Evolutionary conservation across 1,140 invertebrate species (phyloP), one percentile per base, ranked within the genome.

Genomic region (Panagrolaimus sp.): DNA sequence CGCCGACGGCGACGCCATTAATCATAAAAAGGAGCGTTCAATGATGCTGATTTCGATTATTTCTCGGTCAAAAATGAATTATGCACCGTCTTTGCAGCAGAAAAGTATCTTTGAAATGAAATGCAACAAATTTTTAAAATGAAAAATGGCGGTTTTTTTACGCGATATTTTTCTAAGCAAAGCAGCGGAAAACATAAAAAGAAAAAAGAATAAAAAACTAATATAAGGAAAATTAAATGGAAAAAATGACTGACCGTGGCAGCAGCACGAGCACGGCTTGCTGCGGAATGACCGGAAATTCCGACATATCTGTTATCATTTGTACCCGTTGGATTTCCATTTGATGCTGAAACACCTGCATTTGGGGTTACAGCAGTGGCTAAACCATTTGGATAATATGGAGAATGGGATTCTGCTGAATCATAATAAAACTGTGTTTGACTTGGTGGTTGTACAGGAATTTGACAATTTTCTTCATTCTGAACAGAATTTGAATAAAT

Each of bases 1-100:
- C 52, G 52, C 52, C 52, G 52, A 26, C 52, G 52, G 28, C 52
- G 52, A 58, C 52, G 52, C 52, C 52, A 58, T 58, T 58, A 58
- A 58, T 58, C 52, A 58, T 58, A 58, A 58, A 58, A 21, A 4
- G 52, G 28, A 28, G 28, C 52, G 28, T 58, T 58, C 14, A 58
- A 58, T 58, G 28, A 28, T 12, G 52, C 28, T 58, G 52, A 58
- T 58, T 58, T 58, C 52, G 52, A 58, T 58, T 58, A 58, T 58
- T 58, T 58, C 28, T 26, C 17, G 21, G 21, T 12, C 14, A 58
- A 58, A 58, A 58, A 58, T 58, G 52, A 58, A 58, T 58, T 58
- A 58, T 58, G 52, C 21, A 58, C 52, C 10, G 52, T 58, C 52
- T 12, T 26, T 28, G 21, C 21, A 58, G 7, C 12, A 17, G n/a